Evolutionary conservation across 2,888 invertebrate genomes (phyloP).

Genomic region (Drosophila mayaguana): DNA sequence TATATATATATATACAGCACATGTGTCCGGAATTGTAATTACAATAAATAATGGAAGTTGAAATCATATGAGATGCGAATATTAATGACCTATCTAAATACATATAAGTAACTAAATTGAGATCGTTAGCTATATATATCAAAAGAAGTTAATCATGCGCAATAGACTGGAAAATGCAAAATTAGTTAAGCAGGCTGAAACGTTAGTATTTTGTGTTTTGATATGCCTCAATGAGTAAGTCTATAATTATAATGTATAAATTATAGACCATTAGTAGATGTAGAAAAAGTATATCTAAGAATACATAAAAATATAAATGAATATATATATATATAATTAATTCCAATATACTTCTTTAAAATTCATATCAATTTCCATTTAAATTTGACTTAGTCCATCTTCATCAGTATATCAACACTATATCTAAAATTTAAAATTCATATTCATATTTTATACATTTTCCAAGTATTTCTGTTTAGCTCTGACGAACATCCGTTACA

Average conservation of each 20-base stretch:
- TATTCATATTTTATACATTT: background rate
- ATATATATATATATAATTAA: no score
- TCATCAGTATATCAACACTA: no score
- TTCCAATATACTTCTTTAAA: no score
- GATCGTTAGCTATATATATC: background rate
- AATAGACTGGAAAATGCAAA: background rate
- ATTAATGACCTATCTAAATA: constrained; percentile 10
- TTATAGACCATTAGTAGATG: background rate
- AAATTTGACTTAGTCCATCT: background rate
- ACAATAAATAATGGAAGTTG: background rate
- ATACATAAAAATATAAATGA: no score
- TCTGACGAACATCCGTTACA: background rate
- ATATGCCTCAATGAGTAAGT: background rate
- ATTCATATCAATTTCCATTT: background rate
- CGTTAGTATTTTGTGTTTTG: background rate
- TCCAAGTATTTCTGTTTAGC: background rate
- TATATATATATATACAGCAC: background rate
- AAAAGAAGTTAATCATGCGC: background rate
- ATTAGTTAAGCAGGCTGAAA: background rate
- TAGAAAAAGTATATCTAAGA: no score
- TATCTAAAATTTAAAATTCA: background rate
- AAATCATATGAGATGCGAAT: background rate
- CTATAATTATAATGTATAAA: background rate
- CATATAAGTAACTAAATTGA: background rate
- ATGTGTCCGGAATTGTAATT: constrained; percentile 34